Percentiles rank a stretch among this genome's conserved stretches.
Evolutionary conservation across 2,113 vertebrate genomes (phyloP).

Genomic region (Tetrax tetrax): DNA sequence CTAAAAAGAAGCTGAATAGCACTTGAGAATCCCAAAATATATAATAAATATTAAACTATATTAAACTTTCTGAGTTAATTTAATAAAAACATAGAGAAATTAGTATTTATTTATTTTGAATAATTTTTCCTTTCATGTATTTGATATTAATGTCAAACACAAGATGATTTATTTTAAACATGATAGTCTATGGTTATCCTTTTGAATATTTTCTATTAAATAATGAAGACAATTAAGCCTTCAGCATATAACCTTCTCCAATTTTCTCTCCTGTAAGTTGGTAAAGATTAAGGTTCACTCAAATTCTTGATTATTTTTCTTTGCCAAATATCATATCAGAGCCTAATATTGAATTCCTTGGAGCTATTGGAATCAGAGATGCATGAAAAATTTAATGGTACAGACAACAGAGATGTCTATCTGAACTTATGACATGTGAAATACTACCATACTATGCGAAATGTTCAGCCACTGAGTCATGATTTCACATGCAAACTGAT

Average conservation of each 20-base stretch:
- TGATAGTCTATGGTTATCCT: neutral
- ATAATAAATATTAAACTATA: neutral
- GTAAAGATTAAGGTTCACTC: neutral
- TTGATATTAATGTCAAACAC: neutral
- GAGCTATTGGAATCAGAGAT: neutral
- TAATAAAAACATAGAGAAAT: rapidly evolving
- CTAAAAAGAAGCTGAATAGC: neutral
- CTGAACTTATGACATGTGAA: neutral
- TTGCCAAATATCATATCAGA: neutral
- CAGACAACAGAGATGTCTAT: neutral
- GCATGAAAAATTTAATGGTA: neutral
- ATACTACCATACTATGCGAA: neutral
- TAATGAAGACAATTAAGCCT: neutral
- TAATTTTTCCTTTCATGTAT: neutral
- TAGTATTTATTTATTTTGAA: neutral
- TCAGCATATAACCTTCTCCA: neutral
- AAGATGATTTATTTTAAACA: neutral
- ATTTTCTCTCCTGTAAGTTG: neutral
- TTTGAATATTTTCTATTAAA: neutral
- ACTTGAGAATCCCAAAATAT: neutral
- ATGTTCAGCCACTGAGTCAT: neutral
- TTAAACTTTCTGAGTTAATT: neutral
- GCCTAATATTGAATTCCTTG: neutral
- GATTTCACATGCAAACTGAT: neutral
- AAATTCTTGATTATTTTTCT: neutral